A percentile compares a stretch with the other conserved stretches of the same genome.
phyloP scores from a whole-genome alignment of 2,888 invertebrate genomes.

The Drosophila pseudotakahashii region DNA sequence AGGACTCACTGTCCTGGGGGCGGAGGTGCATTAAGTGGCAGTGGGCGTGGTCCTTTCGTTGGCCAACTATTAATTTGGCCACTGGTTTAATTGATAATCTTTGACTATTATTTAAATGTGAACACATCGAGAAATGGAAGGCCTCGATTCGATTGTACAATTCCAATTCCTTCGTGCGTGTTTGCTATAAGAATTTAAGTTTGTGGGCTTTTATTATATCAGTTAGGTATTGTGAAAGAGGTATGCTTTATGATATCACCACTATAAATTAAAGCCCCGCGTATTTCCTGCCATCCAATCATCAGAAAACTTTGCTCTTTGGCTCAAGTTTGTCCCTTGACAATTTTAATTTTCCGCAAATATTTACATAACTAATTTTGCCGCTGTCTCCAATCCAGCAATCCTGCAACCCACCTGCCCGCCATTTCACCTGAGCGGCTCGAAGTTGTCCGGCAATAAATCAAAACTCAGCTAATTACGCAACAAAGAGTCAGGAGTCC shows the following conservation, averaged over 20 bases:
- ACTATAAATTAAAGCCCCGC: constrained; percentile 24
- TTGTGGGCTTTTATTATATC: constrained; percentile 38
- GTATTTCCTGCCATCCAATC: constrained; percentile 28
- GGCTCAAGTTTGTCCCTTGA: constrained; percentile 52
- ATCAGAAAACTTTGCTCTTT: constrained; percentile 44
- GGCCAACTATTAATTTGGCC: constrained; percentile 73
- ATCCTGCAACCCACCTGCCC: constrained; percentile 3
- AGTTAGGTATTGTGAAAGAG: background rate
- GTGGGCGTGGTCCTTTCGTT: constrained; percentile 24
- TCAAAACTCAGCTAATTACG: constrained; percentile 81
- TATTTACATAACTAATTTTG: constrained; percentile 68
- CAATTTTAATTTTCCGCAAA: constrained; percentile 71
- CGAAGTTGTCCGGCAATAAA: constrained; percentile 65
- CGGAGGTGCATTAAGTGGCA: too few relatives aligned
- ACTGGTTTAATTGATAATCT: constrained; percentile 78
- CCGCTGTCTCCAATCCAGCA: constrained; percentile 1
- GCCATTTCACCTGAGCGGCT: constrained; percentile 19
- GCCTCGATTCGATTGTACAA: constrained; percentile 1
- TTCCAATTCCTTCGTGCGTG: constrained; percentile 14
- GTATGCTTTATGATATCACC: constrained; percentile 10
- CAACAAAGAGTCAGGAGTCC: constrained; percentile 74
- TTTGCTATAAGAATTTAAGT: constrained; percentile 59
- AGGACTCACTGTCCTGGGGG: background rate
- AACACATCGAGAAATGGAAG: constrained; percentile 49
- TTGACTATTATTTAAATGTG: constrained; percentile 77